Conservation (phyloP, 2,888 invertebrate genomes). For the Mesochorus sp. region DNA sequence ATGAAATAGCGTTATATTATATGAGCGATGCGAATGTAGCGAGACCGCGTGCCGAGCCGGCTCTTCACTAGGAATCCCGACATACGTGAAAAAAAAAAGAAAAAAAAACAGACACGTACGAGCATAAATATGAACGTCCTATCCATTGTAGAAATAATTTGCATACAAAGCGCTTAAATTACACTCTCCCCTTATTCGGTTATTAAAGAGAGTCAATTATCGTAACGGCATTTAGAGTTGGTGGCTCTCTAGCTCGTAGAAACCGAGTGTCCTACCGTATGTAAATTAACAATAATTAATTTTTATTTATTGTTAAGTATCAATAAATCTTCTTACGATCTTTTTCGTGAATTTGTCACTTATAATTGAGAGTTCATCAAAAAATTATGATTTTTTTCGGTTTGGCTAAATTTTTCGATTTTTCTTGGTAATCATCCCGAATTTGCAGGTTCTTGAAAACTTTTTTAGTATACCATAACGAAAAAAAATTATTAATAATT, state of each 20-base stretch:
- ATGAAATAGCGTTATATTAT: constrained; percentile 42
- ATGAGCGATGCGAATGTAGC: constrained; percentile 34
- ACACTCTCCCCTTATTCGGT: constrained; percentile 64
- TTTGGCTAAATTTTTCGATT: too few species aligned
- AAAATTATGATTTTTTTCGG: too few species aligned
- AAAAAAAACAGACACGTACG: background rate
- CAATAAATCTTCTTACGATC: too few species aligned
- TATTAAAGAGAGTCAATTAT: constrained; percentile 65
- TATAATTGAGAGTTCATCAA: too few species aligned
- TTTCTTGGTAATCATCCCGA: too few species aligned
- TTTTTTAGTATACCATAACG: too few species aligned
- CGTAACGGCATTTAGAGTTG: constrained; percentile 26
- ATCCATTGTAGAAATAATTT: constrained; percentile 58
- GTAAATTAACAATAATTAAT: too few species aligned
- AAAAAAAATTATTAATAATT: too few species aligned
- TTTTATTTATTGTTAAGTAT: too few species aligned
- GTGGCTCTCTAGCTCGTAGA: constrained; percentile 11
- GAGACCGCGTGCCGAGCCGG: constrained; percentile 39
- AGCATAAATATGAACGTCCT: background rate
- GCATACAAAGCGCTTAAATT: constrained; percentile 68
- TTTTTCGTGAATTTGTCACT: too few species aligned
- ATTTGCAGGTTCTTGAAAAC: too few species aligned
- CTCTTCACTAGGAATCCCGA: constrained; percentile 10
- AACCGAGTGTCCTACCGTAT: too few species aligned
- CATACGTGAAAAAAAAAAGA: background rate